A percentile compares a stretch with the other conserved stretches of the same genome.
Evolutionary conservation across 2,113 vertebrate species (phyloP).

Genomic region (Larimichthys polyactis): DNA sequence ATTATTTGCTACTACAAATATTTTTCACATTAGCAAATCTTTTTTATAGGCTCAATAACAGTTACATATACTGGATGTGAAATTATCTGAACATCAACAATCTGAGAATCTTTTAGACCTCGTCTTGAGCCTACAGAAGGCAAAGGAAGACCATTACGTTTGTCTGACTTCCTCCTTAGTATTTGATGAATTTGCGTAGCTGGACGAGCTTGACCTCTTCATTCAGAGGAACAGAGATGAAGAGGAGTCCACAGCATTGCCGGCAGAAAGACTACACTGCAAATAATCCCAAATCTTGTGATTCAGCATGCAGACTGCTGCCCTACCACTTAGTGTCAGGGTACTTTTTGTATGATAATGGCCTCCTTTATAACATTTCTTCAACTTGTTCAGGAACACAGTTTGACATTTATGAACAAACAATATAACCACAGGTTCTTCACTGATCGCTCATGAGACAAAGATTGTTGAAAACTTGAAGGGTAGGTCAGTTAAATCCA

Average conservation of each 20-base stretch:
- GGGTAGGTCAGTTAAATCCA: too few relatives aligned
- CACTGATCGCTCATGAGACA: neutral
- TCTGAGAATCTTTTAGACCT: neutral
- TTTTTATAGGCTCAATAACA: neutral
- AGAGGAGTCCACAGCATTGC: slow-evolving; percentile 31
- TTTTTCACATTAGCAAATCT: neutral
- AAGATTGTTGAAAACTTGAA: neutral
- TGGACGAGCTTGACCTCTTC: slow-evolving; percentile 58
- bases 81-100: slow-evolving; percentile 2
- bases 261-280: slow-evolving; percentile 48
- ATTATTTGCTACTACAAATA: too few relatives aligned
- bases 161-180: slow-evolving; percentile 59
- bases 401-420: neutral
- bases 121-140: slow-evolving; percentile 4
- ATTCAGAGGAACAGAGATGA: slow-evolving; percentile 52
- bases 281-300: slow-evolving; percentile 9
- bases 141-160: slow-evolving; percentile 35
- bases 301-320: neutral
- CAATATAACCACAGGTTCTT: neutral
- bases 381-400: neutral
- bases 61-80: neutral
- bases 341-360: neutral
- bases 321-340: neutral
- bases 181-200: slow-evolving; percentile 45
- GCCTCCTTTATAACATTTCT: neutral